Percentiles rank a stretch among this genome's conserved stretches.
These are phyloP conservation scores for Tribolium castaneum DNA, from an alignment of 1,140 invertebrate genomes.

Conservation along the genomic window DNA sequence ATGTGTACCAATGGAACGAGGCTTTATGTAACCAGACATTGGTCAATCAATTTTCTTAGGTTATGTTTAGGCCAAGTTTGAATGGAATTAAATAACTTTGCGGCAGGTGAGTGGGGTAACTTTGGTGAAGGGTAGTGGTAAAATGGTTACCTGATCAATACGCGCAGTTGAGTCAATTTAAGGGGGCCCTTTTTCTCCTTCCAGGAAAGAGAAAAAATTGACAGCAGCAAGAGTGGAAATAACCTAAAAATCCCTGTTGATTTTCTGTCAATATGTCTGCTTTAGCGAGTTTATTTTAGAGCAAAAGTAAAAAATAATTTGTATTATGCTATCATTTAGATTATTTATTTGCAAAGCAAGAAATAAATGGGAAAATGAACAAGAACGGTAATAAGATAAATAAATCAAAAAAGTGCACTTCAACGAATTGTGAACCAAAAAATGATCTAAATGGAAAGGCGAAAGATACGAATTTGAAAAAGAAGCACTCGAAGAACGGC, in stretches of 20 bases:
- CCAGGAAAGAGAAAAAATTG: conserved; percentile 36
- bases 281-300: conserved; percentile 40
- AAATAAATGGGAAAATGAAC: conserved; percentile 22
- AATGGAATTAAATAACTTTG: not conserved
- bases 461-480: conserved; percentile 22
- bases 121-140: not conserved
- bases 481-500: conserved; percentile 51
- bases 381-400: conserved; percentile 23
- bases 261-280: conserved; percentile 50
- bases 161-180: not conserved
- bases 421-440: conserved; percentile 34
- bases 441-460: conserved; percentile 28
- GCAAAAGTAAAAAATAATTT: conserved; percentile 35
- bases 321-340: conserved; percentile 36
- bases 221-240: conserved; percentile 6
- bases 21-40: not conserved
- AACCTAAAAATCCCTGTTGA: conserved; percentile 48
- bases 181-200: not conserved
- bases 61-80: conserved; percentile 21
- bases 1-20: not conserved
- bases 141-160: not conserved
- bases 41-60: not conserved
- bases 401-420: conserved; percentile 37
- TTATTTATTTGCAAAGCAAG: conserved; percentile 31
- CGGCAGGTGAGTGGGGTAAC: not conserved